phyloP scores from a whole-genome alignment of 2,888 invertebrate genomes.

The Xylota segnis region DNA sequence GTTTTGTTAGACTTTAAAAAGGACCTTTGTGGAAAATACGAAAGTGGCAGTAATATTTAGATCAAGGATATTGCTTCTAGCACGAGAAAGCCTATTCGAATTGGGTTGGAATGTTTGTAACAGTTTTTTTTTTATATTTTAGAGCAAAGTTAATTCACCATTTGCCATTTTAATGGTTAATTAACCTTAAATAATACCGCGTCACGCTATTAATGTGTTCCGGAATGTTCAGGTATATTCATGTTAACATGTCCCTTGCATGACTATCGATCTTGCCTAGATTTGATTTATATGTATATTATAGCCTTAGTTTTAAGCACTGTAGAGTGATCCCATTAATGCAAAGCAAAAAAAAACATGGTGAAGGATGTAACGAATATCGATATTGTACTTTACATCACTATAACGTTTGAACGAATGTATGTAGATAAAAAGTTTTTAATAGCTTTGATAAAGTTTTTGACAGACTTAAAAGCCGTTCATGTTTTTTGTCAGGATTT shows the following conservation, averaged over 20 bases:
- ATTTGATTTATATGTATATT: background rate
- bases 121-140: no score
- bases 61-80: conserved; percentile 60
- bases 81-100: conserved; percentile 35
- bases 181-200: background rate
- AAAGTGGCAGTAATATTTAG: conserved; percentile 69
- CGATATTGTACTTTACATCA: no score
- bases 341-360: no score
- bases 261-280: background rate
- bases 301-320: no score
- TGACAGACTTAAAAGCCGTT: no score
- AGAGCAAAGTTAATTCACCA: no score
- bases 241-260: background rate
- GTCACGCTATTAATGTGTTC: conserved; percentile 4
- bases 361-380: no score
- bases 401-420: no score
- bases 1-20: conserved; percentile 54
- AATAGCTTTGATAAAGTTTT: no score
- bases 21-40: conserved; percentile 45
- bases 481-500: no score
- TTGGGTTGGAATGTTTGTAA: conserved; percentile 35
- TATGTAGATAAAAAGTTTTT: no score
- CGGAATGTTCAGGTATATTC: background rate
- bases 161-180: conserved; percentile 1
- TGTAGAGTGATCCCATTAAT: no score